These are phyloP conservation scores for Parauchenoglanis ngamensis DNA, from an alignment of 2,797 vertebrate species.

Conservation along the genomic window DNA sequence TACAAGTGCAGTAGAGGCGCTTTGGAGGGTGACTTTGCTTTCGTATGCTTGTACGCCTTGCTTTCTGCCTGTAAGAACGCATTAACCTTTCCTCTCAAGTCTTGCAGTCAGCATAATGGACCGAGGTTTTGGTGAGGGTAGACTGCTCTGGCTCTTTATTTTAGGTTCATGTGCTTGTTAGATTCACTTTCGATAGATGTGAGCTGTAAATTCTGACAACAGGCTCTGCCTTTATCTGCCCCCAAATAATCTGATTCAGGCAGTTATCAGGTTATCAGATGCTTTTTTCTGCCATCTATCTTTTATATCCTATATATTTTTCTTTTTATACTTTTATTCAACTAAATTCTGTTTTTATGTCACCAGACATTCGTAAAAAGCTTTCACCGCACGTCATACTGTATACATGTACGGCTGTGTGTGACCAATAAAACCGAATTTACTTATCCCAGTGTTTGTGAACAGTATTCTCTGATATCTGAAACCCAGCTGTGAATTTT, in stretches of 20 bases:
- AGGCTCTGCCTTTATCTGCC: neutral
- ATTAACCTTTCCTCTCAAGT: conserved; percentile 52
- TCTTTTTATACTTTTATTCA: too few species aligned
- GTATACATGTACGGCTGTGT: too few species aligned
- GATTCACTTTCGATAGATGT: conserved; percentile 40
- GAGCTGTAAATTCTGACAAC: conserved; percentile 17
- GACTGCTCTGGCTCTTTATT: conserved; percentile 14
- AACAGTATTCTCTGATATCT: neutral
- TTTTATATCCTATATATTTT: too few species aligned
- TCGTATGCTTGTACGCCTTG: conserved; percentile 30
- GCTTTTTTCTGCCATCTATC: neutral
- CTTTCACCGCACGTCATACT: too few species aligned
- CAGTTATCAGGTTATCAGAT: neutral
- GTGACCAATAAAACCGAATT: too few species aligned
- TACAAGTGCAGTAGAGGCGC: conserved; percentile 41
- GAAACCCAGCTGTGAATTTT: neutral
- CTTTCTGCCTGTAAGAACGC: conserved; percentile 37
- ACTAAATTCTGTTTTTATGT: too few species aligned
- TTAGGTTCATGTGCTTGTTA: conserved; percentile 18
- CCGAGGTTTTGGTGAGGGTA: conserved; percentile 25
- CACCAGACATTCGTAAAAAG: too few species aligned
- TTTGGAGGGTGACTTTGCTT: conserved; percentile 36
- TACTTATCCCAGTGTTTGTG: neutral
- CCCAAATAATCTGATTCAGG: neutral
- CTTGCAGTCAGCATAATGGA: conserved; percentile 28